Conservation (phyloP, 2,888 invertebrate genomes). For the Lasioglossum figueresi region DNA sequence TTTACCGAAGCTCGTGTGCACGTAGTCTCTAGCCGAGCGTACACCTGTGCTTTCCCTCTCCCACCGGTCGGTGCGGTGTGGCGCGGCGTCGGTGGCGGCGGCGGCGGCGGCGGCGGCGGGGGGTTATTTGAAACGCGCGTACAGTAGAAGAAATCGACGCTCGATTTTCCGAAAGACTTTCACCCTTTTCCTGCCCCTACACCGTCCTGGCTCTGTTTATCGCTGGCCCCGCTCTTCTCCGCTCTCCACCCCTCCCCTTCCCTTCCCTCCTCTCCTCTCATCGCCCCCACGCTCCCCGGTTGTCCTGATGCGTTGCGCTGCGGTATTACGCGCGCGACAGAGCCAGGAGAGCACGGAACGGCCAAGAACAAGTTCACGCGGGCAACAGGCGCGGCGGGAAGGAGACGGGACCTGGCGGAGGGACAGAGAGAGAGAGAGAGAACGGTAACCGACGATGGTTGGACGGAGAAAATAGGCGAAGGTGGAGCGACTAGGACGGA, state of each 20-base stretch:
- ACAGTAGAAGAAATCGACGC: slow-evolving; percentile 33
- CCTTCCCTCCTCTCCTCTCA: not conserved
- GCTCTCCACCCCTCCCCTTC: too few species aligned
- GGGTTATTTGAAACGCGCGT: not conserved
- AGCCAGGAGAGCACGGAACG: slow-evolving; percentile 18
- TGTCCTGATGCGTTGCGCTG: slow-evolving; percentile 37
- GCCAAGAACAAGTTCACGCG: slow-evolving; percentile 69
- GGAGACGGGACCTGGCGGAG: slow-evolving; percentile 15
- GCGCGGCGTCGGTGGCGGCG: not conserved
- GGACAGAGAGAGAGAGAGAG: slow-evolving; percentile 25
- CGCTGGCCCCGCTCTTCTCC: too few species aligned
- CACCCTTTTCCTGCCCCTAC: slow-evolving; percentile 63
- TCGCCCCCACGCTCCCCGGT: not conserved
- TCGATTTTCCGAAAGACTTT: slow-evolving; percentile 72
- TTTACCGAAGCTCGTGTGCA: slow-evolving; percentile 49
- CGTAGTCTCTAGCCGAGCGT: slow-evolving; percentile 15
- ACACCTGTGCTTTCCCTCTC: slow-evolving; percentile 65
- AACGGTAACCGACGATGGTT: slow-evolving; percentile 22
- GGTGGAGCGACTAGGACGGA: slow-evolving; percentile 1
- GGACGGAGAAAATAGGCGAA: slow-evolving; percentile 40
- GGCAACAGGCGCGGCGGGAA: slow-evolving; percentile 37
- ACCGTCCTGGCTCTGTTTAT: not conserved
- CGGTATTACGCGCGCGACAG: slow-evolving; percentile 48
- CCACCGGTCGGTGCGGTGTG: not conserved
- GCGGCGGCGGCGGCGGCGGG: not conserved